phyloP scores from a whole-genome alignment of 2,113 vertebrate species.

The Archocentrus centrarchus region DNA sequence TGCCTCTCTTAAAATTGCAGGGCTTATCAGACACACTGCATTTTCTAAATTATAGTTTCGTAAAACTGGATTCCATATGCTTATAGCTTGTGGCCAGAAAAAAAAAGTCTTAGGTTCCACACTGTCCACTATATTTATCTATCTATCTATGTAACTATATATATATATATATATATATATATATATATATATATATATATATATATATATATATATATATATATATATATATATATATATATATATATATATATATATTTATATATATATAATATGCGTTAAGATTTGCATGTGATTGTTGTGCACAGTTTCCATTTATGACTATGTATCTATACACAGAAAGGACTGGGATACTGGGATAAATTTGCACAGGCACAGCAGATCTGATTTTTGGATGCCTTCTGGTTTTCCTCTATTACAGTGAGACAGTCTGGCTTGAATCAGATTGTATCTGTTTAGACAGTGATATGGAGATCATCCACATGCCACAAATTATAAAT shows the following conservation, averaged over 20 bases:
- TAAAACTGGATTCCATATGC: background rate
- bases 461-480: constrained; percentile 51
- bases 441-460: constrained; percentile 61
- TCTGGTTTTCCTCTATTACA: constrained; percentile 41
- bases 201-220: too few relatives aligned
- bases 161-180: too few relatives aligned
- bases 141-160: too few relatives aligned
- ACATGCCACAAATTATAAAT: constrained; percentile 42
- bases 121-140: too few relatives aligned
- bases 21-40: constrained; percentile 7
- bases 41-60: constrained; percentile 17
- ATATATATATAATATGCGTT: too few relatives aligned
- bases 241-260: too few relatives aligned
- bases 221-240: too few relatives aligned
- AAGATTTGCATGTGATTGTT: too few relatives aligned
- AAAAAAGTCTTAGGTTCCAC: too few relatives aligned
- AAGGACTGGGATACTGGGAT: background rate
- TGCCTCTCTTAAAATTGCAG: constrained; percentile 31
- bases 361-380: constrained; percentile 17
- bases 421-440: constrained; percentile 52
- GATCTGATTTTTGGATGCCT: constrained; percentile 38
- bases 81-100: background rate
- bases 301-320: too few relatives aligned
- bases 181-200: too few relatives aligned
- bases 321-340: background rate